Percentiles rank a stretch among this genome's conserved stretches.
These are phyloP conservation scores for Melanotaenia parkinsoni DNA, from an alignment of 2,797 vertebrate species.

Conservation along the genomic window DNA sequence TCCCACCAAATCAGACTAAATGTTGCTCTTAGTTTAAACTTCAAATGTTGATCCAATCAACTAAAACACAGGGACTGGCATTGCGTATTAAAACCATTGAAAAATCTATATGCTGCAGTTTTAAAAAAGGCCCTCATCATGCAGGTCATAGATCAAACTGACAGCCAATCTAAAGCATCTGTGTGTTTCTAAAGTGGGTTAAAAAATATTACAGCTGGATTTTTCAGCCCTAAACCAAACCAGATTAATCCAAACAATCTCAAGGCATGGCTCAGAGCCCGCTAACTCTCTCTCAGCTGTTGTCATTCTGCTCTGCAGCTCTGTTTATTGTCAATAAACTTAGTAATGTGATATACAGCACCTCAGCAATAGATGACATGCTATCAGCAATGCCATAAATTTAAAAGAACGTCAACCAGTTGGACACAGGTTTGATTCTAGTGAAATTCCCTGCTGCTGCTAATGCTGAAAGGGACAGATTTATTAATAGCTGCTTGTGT, in stretches of 20 bases:
- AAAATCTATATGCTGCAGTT: constrained; percentile 27
- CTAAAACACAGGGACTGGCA: constrained; percentile 41
- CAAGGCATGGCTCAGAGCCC: constrained; percentile 53
- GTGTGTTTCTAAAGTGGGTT: constrained; percentile 42
- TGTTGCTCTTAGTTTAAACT: constrained; percentile 34
- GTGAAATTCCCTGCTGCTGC: constrained; percentile 50
- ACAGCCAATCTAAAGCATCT: constrained; percentile 48
- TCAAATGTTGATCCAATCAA: constrained; percentile 31
- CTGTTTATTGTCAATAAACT: constrained; percentile 67
- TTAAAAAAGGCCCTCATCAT: constrained; percentile 40
- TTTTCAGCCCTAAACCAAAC: constrained; percentile 39
- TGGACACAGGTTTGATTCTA: constrained; percentile 58
- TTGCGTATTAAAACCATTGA: constrained; percentile 34
- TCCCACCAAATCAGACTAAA: constrained; percentile 35
- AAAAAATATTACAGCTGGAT: constrained; percentile 48
- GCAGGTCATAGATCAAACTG: constrained; percentile 61
- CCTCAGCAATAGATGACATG: constrained; percentile 60
- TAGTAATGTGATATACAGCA: constrained; percentile 72
- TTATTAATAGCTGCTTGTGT: constrained; percentile 60
- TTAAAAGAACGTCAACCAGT: constrained; percentile 64
- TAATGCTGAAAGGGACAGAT: constrained; percentile 54
- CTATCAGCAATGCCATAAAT: constrained; percentile 71
- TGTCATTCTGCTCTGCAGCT: constrained; percentile 35
- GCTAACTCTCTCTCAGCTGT: constrained; percentile 33
- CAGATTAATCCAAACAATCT: constrained; percentile 54